Evolutionary conservation across 2,888 invertebrate genomes (phyloP).

Genomic region (Nomada hirtipes): DNA sequence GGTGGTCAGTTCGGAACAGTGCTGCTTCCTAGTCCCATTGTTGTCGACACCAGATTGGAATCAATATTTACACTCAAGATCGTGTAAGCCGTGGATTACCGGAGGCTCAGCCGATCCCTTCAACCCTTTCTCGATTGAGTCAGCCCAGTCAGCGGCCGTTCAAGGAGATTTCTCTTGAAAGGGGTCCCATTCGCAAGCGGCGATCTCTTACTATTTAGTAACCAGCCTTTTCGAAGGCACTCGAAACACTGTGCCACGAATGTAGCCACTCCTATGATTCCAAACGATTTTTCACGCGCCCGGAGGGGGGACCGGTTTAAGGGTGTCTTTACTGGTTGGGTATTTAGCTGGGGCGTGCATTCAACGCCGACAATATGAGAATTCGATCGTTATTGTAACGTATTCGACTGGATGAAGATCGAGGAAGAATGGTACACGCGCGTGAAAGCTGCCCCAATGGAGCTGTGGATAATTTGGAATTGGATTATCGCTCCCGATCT

Average conservation of each 20-base stretch:
- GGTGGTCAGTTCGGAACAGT: slow-evolving; percentile 54
- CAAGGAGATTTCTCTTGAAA: slow-evolving; percentile 28
- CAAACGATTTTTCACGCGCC: slow-evolving; percentile 60
- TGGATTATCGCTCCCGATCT: slow-evolving; percentile 75
- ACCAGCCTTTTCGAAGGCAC: slow-evolving; percentile 26
- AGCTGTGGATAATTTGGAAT: slow-evolving; percentile 76
- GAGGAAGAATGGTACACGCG: slow-evolving; percentile 67
- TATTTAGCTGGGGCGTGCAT: slow-evolving; percentile 73
- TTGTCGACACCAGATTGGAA: slow-evolving; percentile 78
- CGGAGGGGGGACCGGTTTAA: slow-evolving; percentile 28
- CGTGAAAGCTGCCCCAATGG: slow-evolving; percentile 54
- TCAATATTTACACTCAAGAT: slow-evolving; percentile 82
- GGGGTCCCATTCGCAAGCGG: slow-evolving; percentile 6
- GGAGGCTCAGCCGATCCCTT: slow-evolving; percentile 68
- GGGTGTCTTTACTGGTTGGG: slow-evolving; percentile 56
- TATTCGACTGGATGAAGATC: slow-evolving; percentile 70
- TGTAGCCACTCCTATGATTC: slow-evolving; percentile 7
- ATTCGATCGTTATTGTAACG: slow-evolving; percentile 73
- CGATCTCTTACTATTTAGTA: not conserved
- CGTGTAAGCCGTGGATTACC: slow-evolving; percentile 80
- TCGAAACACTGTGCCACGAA: slow-evolving; percentile 11
- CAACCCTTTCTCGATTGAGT: slow-evolving; percentile 75
- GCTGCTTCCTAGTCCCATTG: slow-evolving; percentile 70
- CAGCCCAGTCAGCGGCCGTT: slow-evolving; percentile 28
- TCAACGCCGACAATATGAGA: slow-evolving; percentile 73